phyloP scores from a whole-genome alignment of 2,113 vertebrate species.

The Lonchura striata region DNA sequence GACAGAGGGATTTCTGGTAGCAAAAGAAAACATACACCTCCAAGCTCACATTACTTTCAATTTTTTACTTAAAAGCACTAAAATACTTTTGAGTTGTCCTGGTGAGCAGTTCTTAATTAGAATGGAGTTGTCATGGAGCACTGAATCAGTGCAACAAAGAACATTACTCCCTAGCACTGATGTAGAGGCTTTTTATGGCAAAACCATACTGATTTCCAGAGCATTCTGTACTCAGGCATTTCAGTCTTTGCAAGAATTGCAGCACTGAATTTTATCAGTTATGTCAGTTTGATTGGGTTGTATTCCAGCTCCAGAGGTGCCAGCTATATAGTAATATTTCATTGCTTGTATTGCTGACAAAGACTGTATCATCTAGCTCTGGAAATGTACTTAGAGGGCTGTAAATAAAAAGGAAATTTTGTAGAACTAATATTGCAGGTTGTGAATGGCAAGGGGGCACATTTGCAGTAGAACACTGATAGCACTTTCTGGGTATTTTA shows the following conservation, averaged over 20 bases:
- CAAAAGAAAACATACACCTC: not conserved
- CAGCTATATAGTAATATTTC: not conserved
- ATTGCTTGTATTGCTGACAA: not conserved
- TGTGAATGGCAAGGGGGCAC: not conserved
- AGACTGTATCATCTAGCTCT: not conserved
- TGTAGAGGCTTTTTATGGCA: not conserved
- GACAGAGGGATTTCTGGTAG: not conserved
- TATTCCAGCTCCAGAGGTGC: not conserved
- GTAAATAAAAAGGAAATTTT: slow-evolving; percentile 30
- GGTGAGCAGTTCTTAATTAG: not conserved
- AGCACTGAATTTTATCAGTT: slow-evolving; percentile 1
- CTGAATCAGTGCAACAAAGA: not conserved
- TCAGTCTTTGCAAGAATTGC: not conserved
- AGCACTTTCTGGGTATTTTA: not conserved
- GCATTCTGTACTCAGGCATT: not conserved
- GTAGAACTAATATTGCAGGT: not conserved
- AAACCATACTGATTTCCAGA: not conserved
- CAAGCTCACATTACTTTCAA: not conserved
- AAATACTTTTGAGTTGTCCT: not conserved
- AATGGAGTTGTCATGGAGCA: not conserved
- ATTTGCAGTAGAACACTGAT: not conserved
- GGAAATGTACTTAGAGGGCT: not conserved
- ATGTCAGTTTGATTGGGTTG: slow-evolving; percentile 27
- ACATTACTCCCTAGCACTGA: not conserved
- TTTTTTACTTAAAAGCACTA: slow-evolving; percentile 23